A percentile compares a stretch with the other conserved stretches of the same genome.
Conservation (phyloP, 2,113 vertebrate genomes). For the Rhizomys pruinosus region DNA sequence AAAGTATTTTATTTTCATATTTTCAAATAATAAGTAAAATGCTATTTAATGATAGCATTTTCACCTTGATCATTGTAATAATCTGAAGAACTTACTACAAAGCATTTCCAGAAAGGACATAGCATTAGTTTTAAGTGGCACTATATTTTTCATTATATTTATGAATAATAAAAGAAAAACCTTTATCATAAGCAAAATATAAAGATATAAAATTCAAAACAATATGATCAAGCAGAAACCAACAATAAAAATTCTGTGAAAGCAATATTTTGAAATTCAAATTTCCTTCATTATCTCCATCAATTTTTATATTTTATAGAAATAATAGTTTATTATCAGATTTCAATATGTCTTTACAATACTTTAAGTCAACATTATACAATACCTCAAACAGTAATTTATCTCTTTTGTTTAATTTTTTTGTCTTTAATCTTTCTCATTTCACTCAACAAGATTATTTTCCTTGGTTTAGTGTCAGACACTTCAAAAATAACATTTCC, state of each 20-base stretch:
- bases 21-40: conserved; percentile 21
- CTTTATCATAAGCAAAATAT: neutral
- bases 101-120: conserved; percentile 12
- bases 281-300: neutral
- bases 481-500: conserved; percentile 31
- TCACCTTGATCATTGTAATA: neutral
- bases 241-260: neutral
- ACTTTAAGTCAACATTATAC: neutral
- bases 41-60: neutral
- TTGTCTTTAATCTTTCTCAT: neutral
- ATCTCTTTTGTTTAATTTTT: neutral
- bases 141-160: neutral
- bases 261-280: neutral
- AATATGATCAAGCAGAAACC: neutral
- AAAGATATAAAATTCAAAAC: neutral
- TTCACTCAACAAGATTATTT: neutral
- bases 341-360: no score
- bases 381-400: neutral
- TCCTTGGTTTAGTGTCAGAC: neutral
- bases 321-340: neutral
- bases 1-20: conserved; percentile 20
- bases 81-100: neutral
- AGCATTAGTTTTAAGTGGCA: neutral
- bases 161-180: neutral
- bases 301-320: conserved; percentile 14